Evolutionary conservation across 2,888 invertebrate species (phyloP).

Genomic region (Eurytoma californica): DNA sequence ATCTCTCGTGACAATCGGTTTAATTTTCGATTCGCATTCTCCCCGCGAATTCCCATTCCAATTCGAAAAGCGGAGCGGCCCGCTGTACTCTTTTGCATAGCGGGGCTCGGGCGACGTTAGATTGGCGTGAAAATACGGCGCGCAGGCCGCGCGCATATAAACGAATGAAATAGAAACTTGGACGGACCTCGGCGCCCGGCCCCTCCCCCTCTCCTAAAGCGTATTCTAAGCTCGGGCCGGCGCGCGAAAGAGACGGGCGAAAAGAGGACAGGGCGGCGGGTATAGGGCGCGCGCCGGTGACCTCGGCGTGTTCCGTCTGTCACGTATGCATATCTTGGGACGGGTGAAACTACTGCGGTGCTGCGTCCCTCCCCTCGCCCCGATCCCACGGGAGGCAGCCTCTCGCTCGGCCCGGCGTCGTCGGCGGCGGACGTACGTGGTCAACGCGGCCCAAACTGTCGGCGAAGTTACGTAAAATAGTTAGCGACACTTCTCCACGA

Average conservation of each 20-base stretch:
- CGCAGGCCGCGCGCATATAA: constrained; percentile 35
- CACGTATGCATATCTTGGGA: constrained; percentile 76
- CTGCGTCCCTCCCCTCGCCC: background rate
- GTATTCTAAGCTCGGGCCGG: constrained; percentile 32
- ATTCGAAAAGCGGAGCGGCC: constrained; percentile 9
- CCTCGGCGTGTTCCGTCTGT: constrained; percentile 66
- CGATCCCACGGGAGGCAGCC: constrained; percentile 35
- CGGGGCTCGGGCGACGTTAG: constrained; percentile 1
- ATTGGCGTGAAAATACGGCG: constrained; percentile 50
- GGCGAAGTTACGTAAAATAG: constrained; percentile 75
- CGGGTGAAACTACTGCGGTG: constrained; percentile 64
- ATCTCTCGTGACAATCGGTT: background rate
- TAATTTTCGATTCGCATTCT: constrained; percentile 25
- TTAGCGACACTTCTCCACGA: constrained; percentile 73
- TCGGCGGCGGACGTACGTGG: constrained; percentile 72
- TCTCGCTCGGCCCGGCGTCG: constrained; percentile 29
- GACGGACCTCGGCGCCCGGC: background rate
- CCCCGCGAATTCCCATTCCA: constrained; percentile 9
- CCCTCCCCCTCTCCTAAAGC: constrained; percentile 4
- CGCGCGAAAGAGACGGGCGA: constrained; percentile 4
- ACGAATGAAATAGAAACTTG: constrained; percentile 55
- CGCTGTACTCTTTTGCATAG: background rate
- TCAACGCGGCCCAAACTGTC: constrained; percentile 75
- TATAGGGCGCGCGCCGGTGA: background rate
- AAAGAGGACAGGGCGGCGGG: constrained; percentile 37